Conservation (phyloP, 2,888 invertebrate species). For the Odontothrips loti region DNA sequence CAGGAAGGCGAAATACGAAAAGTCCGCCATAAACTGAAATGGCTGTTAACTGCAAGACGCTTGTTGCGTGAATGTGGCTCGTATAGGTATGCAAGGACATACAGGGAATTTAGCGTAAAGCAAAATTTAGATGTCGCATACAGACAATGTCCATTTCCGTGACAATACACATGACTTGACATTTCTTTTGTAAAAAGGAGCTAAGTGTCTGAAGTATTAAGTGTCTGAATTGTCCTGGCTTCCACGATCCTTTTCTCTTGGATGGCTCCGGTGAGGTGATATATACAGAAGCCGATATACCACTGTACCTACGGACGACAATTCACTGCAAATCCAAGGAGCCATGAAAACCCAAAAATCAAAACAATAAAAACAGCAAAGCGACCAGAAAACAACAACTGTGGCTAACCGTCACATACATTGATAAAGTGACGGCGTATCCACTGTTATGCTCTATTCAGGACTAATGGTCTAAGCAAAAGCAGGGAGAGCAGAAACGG, state of each 20-base stretch:
- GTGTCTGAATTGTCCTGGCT: neutral
- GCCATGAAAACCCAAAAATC: constrained; percentile 23
- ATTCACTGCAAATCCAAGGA: constrained; percentile 22
- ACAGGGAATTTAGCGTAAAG: neutral
- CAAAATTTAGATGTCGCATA: constrained; percentile 5
- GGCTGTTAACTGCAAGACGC: neutral
- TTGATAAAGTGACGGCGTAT: neutral
- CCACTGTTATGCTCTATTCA: neutral
- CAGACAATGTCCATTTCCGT: neutral
- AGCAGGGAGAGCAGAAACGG: constrained; percentile 4
- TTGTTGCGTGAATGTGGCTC: neutral
- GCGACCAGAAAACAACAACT: constrained; percentile 8
- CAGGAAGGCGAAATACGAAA: neutral
- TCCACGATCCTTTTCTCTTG: constrained; percentile 22
- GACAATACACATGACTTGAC: neutral
- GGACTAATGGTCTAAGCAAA: constrained; percentile 5
- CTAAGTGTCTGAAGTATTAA: neutral
- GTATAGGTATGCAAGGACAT: neutral
- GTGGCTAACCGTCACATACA: neutral
- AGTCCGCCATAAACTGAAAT: neutral
- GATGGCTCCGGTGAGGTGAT: constrained; percentile 21
- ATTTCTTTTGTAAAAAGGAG: too few species aligned
- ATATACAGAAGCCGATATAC: constrained; percentile 22
- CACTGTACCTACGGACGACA: constrained; percentile 15
- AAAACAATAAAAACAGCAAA: constrained; percentile 23